Evolutionary conservation across 2,888 invertebrate genomes (phyloP), one percentile per base, ranked within the genome.

Genomic region (Pristionchus japonicus): DNA sequence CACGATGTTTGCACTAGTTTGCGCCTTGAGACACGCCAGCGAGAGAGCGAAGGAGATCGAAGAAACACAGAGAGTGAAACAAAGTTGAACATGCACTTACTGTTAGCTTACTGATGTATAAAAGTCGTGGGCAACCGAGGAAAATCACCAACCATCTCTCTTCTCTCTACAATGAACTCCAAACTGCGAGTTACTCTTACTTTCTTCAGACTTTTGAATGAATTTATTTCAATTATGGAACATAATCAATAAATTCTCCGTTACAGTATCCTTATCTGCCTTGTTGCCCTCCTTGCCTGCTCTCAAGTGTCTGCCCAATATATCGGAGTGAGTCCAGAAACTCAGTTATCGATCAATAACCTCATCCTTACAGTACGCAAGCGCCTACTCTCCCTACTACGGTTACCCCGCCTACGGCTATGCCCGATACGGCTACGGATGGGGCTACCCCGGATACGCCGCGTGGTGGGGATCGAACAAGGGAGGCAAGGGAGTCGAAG

Each of bases 391-490:
- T 23, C 74, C 37, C 23, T 74, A 74, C 74, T 74, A 74, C 20
- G 74, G 74, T 20, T 74, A 74, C 23, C 74, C 74, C 1, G 64
- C 64, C 15, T 74, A 74, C 74, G 74, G 74, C 1, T 74, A 74
- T 9, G 37, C 40, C 23, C 23, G 37, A 3, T 74, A 74, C 20
- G 67, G 67, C 1, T 67, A 67, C 34, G 67, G 67, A 15, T 67
- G 67, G 67, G 67, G 67, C 31, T 67, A 67, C 31, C 67, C 67
- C 34, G 67, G 67, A 67, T 67, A 67, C 67, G 67, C 67, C 34
- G 34, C 67, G 34, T 67, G 67, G 67, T 67, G 67, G 67, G 67
- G 67, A 67, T 67, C 67, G 67, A 67, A 67, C 67, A 67, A 67
- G 67, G 67, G 34, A 40, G 74, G 74, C 7, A 74, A 74, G 40